A percentile compares a stretch with the other conserved stretches of the same genome.
These are phyloP conservation scores for Atherinosoma microstoma DNA, from an alignment of 2,797 vertebrate genomes.

Conservation along the genomic window DNA sequence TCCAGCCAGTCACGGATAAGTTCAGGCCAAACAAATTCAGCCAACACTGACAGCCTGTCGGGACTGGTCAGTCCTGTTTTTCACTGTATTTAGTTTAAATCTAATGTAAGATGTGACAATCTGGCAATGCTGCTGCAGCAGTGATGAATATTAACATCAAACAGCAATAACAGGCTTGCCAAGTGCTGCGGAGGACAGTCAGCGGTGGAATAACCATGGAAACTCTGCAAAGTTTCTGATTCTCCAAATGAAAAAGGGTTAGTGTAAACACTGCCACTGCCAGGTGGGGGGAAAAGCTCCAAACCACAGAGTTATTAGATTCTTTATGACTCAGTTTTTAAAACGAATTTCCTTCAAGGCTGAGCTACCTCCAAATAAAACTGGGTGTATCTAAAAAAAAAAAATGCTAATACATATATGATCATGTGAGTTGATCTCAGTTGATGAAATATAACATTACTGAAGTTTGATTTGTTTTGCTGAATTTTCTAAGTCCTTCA, in stretches of 20 bases:
- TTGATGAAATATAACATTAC: not conserved
- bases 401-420: no score
- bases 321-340: not conserved
- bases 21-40: not conserved
- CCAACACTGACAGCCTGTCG: not conserved
- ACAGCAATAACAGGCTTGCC: not conserved
- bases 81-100: not conserved
- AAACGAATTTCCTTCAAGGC: not conserved
- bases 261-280: not conserved
- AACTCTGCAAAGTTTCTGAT: not conserved
- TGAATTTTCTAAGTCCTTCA: not conserved
- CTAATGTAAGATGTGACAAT: not conserved
- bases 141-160: not conserved
- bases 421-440: no score
- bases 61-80: not conserved
- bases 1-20: not conserved
- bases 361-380: not conserved
- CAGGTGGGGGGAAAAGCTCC: not conserved
- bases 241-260: not conserved
- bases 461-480: not conserved
- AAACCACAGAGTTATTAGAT: not conserved
- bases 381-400: not conserved
- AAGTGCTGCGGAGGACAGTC: not conserved
- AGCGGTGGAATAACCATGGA: not conserved
- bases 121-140: not conserved